Conservation (phyloP, 2,797 vertebrate genomes). For the Eulemur mongoz region DNA sequence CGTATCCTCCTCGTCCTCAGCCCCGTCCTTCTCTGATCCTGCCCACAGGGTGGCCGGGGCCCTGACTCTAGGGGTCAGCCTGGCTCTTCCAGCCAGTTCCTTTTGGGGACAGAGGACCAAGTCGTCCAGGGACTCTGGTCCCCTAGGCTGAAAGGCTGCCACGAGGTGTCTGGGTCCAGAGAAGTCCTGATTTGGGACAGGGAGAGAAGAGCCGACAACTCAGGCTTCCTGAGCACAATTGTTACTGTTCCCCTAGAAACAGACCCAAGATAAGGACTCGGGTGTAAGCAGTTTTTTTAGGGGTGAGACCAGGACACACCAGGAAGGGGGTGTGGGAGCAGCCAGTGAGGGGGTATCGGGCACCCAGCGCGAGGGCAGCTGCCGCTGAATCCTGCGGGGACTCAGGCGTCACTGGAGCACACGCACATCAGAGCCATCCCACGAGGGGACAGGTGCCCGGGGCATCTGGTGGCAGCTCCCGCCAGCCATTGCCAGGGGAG, state of each 20-base stretch:
- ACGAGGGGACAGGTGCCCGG: background rate
- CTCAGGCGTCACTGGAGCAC: too few species aligned
- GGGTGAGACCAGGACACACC: background rate
- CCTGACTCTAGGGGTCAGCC: background rate
- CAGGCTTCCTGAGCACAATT: background rate
- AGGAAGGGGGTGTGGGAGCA: background rate
- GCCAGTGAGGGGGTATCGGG: background rate
- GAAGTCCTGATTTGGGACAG: slow-evolving; percentile 60
- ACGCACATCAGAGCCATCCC: fast-evolving
- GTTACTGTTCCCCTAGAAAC: background rate
- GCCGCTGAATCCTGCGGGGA: background rate
- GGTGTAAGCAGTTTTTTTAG: background rate
- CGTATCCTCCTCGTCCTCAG: background rate
- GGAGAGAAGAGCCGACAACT: background rate
- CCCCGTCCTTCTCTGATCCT: background rate
- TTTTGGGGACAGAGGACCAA: slow-evolving; percentile 54
- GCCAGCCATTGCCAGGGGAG: background rate
- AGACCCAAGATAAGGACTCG: background rate
- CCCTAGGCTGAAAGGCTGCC: background rate
- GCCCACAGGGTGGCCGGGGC: background rate
- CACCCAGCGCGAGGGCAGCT: background rate
- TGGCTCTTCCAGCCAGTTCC: background rate
- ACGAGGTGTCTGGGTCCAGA: background rate
- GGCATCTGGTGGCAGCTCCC: background rate
- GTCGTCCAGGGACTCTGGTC: background rate